phyloP scores from a whole-genome alignment of 1,140 invertebrate genomes.

The Nixonia krombeini region DNA sequence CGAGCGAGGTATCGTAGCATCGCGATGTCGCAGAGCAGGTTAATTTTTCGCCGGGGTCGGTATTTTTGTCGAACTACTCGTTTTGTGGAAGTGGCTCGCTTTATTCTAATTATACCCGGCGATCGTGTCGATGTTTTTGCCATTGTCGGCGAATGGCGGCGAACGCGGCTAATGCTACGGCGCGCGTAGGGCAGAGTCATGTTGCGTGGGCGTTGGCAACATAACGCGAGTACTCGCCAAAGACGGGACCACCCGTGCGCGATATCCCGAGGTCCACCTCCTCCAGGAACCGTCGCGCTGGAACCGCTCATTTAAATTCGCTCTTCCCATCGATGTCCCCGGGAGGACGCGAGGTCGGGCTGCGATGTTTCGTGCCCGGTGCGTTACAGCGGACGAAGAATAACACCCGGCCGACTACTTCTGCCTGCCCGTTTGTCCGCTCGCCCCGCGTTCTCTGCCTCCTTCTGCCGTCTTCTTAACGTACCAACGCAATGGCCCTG shows the following conservation, averaged over 20 bases:
- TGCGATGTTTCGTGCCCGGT: slow-evolving; percentile 6
- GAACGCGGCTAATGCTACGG: not conserved
- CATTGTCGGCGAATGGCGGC: too few relatives aligned
- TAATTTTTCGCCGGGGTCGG: too few relatives aligned
- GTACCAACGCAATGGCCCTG: slow-evolving; percentile 17
- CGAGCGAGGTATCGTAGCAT: too few relatives aligned
- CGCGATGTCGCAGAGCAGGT: too few relatives aligned
- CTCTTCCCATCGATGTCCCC: slow-evolving; percentile 34
- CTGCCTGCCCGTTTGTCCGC: not conserved
- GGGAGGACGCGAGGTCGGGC: not conserved
- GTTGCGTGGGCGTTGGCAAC: slow-evolving; percentile 45
- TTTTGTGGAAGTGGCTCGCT: too few relatives aligned
- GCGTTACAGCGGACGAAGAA: slow-evolving; percentile 31
- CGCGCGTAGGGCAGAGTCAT: slow-evolving; percentile 12
- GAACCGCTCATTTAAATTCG: slow-evolving; percentile 37
- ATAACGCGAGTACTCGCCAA: slow-evolving; percentile 38
- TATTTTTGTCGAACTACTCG: too few relatives aligned
- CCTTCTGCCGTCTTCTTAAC: too few relatives aligned
- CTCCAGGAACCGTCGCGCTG: slow-evolving; percentile 11
- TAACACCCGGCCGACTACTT: slow-evolving; percentile 12
- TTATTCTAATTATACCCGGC: too few relatives aligned
- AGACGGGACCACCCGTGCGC: slow-evolving; percentile 44
- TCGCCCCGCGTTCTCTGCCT: too few relatives aligned
- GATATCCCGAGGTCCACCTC: slow-evolving; percentile 13
- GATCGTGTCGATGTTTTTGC: too few relatives aligned